phyloP scores from a whole-genome alignment of 2,797 vertebrate genomes.

The Picus viridis region DNA sequence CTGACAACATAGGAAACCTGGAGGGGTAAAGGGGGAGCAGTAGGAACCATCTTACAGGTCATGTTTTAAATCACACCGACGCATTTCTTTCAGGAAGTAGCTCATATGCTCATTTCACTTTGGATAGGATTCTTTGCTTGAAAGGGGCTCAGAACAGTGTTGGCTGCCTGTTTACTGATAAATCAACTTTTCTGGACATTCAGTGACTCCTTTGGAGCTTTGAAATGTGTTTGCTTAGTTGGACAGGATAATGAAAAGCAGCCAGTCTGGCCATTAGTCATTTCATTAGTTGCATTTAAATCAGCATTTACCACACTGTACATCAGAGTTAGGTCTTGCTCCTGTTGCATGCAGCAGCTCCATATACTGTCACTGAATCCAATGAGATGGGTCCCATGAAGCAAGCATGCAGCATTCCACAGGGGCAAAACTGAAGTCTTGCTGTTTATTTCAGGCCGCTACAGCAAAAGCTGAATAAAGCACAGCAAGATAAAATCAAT shows the following conservation, averaged over 20 bases:
- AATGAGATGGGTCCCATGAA: not conserved
- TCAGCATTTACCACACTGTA: not conserved
- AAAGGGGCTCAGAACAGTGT: not conserved
- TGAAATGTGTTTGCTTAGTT: slow-evolving; percentile 22
- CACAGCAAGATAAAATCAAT: slow-evolving; percentile 12
- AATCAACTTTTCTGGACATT: slow-evolving; percentile 13
- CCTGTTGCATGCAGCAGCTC: not conserved
- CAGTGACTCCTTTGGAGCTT: not conserved
- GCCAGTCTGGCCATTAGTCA: not conserved
- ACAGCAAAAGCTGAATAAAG: not conserved
- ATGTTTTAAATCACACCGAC: not conserved
- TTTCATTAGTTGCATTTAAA: not conserved
- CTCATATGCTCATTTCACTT: not conserved
- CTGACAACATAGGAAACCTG: not conserved
- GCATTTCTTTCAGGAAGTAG: not conserved
- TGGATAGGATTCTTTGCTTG: slow-evolving; percentile 17
- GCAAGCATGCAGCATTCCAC: not conserved
- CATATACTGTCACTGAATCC: not conserved
- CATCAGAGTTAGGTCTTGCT: not conserved
- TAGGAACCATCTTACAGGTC: not conserved
- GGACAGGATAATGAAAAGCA: slow-evolving; percentile 23
- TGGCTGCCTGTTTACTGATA: not conserved
- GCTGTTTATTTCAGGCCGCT: not conserved
- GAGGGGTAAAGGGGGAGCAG: not conserved
- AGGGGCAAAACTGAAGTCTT: not conserved